These are phyloP conservation scores for Conopomorpha cramerella DNA, from an alignment of 1,140 invertebrate species.

Conservation along the genomic window DNA sequence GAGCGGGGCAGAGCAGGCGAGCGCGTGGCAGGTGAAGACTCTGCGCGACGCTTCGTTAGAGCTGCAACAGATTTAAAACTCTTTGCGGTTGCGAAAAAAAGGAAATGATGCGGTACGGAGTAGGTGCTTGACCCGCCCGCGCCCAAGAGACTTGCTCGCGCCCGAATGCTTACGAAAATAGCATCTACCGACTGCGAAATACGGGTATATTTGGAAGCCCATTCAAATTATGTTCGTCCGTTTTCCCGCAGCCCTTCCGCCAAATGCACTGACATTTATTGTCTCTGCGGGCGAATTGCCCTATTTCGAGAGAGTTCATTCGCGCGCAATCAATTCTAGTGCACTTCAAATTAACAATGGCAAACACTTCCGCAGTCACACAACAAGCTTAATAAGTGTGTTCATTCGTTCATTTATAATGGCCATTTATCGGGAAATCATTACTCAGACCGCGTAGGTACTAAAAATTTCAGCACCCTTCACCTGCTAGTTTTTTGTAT, in stretches of 20 bases:
- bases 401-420: no score
- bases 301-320: conserved; percentile 40
- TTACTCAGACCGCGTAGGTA: no score
- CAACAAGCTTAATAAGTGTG: conserved; percentile 26
- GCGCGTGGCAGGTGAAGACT: conserved; percentile 19
- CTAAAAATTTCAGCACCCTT: no score
- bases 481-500: no score
- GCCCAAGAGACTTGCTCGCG: conserved; percentile 16
- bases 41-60: conserved; percentile 34
- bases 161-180: not conserved
- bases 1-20: conserved; percentile 17
- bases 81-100: conserved; percentile 33
- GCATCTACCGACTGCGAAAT: conserved; percentile 4
- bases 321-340: conserved; percentile 27
- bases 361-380: conserved; percentile 19
- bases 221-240: conserved; percentile 8
- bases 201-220: conserved; percentile 19
- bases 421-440: no score
- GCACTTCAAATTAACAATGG: conserved; percentile 10
- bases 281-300: conserved; percentile 49
- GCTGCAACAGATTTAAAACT: conserved; percentile 49
- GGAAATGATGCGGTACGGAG: conserved; percentile 25
- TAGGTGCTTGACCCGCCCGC: conserved; percentile 27
- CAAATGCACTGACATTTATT: conserved; percentile 31
- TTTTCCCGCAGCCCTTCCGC: conserved; percentile 9